These are phyloP conservation scores for Drosophila mojavensis DNA, from an alignment of 1,140 invertebrate genomes.

Conservation along the genomic window DNA sequence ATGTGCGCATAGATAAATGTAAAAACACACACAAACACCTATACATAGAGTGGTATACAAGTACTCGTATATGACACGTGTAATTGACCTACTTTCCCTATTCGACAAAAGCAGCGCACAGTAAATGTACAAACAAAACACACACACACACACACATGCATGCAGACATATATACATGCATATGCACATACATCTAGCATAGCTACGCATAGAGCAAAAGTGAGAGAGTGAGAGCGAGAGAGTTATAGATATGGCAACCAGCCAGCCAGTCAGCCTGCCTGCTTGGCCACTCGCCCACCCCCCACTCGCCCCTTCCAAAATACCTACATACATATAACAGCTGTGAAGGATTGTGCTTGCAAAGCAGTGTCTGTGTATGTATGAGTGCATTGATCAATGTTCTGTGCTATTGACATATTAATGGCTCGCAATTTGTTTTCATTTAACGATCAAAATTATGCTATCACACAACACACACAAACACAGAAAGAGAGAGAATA, in stretches of 20 bases:
- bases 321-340: background rate
- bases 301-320: background rate
- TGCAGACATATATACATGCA: background rate
- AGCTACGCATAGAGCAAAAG: slow-evolving; percentile 13
- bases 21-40: slow-evolving; percentile 15
- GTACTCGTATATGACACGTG: slow-evolving; percentile 64
- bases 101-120: slow-evolving; percentile 51
- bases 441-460: slow-evolving; percentile 41
- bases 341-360: background rate
- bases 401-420: slow-evolving; percentile 47
- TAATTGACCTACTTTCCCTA: slow-evolving; percentile 82
- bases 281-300: background rate
- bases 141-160: background rate
- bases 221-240: slow-evolving; percentile 2
- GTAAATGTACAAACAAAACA: slow-evolving; percentile 12
- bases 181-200: slow-evolving; percentile 3
- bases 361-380: background rate
- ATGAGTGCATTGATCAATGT: slow-evolving; percentile 35
- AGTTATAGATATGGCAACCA: background rate
- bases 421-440: slow-evolving; percentile 48
- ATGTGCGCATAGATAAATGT: slow-evolving; percentile 5
- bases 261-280: background rate
- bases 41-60: slow-evolving; percentile 18
- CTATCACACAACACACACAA: slow-evolving; percentile 13
- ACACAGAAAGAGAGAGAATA: slow-evolving; percentile 5